A percentile compares a stretch with the other conserved stretches of the same genome.
Conservation (phyloP, 2,113 vertebrate genomes). For the Eudorcas thomsonii region DNA sequence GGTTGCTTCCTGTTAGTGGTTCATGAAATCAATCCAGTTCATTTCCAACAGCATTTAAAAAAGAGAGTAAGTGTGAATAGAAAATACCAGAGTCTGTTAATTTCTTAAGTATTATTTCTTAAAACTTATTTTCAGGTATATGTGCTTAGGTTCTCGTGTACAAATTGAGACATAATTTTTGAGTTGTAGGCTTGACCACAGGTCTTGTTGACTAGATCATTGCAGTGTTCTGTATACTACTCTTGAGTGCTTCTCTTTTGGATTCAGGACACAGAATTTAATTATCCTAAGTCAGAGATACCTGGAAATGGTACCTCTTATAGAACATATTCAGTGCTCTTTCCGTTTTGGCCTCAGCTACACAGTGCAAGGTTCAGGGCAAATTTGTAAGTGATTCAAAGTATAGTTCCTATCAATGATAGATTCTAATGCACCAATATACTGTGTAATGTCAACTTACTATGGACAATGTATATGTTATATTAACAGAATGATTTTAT, state of each 20-base stretch:
- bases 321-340: not conserved
- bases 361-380: not conserved
- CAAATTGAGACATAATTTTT: not conserved
- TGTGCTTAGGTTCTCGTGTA: not conserved
- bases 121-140: not conserved
- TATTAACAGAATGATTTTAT: slow-evolving; percentile 3
- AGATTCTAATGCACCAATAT: not conserved
- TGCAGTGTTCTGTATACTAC: not conserved
- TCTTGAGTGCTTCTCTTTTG: not conserved
- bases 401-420: not conserved
- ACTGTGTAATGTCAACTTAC: not conserved
- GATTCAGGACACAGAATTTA: slow-evolving; percentile 36
- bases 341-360: not conserved
- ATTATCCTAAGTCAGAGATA: not conserved
- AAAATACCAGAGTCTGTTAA: slow-evolving; percentile 34
- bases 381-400: slow-evolving; percentile 30
- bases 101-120: slow-evolving; percentile 43
- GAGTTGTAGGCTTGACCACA: not conserved
- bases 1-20: not conserved
- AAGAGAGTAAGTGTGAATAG: not conserved
- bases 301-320: not conserved
- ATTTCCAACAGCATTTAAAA: not conserved
- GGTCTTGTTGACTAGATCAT: not conserved
- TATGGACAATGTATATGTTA: not conserved
- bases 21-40: not conserved